These are phyloP conservation scores for Hirtodrosophila confusa DNA, from an alignment of 2,888 invertebrate species.

Conservation along the genomic window DNA sequence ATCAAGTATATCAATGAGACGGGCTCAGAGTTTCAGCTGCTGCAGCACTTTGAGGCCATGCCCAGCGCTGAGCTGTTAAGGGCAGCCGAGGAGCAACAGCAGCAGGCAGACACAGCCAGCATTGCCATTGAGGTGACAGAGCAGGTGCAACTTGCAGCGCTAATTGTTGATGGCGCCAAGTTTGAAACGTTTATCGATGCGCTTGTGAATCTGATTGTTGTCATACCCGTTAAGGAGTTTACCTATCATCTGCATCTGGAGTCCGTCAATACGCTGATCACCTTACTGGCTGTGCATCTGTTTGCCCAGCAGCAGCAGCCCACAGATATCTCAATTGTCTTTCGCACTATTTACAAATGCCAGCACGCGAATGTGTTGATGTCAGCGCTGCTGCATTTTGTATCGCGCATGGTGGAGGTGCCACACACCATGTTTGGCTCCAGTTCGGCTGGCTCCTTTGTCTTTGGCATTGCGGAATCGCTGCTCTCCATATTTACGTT, in stretches of 20 bases:
- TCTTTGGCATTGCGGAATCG: slow-evolving; percentile 89
- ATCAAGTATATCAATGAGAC: slow-evolving; percentile 96
- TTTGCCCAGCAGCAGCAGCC: slow-evolving; percentile 87
- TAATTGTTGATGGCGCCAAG: slow-evolving; percentile 83
- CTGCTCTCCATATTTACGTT: slow-evolving; percentile 93
- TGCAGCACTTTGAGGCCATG: slow-evolving; percentile 90
- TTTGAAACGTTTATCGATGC: slow-evolving; percentile 84
- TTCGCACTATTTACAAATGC: slow-evolving; percentile 83
- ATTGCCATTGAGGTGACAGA: slow-evolving; percentile 77
- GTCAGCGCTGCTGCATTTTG: slow-evolving; percentile 91
- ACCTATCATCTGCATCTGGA: slow-evolving; percentile 95
- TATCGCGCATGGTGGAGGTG: slow-evolving; percentile 87
- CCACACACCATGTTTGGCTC: slow-evolving; percentile 89
- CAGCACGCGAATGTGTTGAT: slow-evolving; percentile 86
- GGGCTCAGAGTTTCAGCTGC: slow-evolving; percentile 93
- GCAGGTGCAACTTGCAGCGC: slow-evolving; percentile 45
- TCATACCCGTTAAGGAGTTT: slow-evolving; percentile 86
- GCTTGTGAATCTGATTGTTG: slow-evolving; percentile 83
- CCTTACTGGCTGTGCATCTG: slow-evolving; percentile 94
- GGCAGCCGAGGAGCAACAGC: slow-evolving; percentile 58
- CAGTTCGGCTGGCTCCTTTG: slow-evolving; percentile 90
- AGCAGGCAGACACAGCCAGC: slow-evolving; percentile 53
- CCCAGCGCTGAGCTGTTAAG: slow-evolving; percentile 81
- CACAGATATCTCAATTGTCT: slow-evolving; percentile 89
- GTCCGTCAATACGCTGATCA: slow-evolving; percentile 93